Conservation (phyloP, 2,797 vertebrate species). For the Lepidocolaptes lacrymiger region DNA sequence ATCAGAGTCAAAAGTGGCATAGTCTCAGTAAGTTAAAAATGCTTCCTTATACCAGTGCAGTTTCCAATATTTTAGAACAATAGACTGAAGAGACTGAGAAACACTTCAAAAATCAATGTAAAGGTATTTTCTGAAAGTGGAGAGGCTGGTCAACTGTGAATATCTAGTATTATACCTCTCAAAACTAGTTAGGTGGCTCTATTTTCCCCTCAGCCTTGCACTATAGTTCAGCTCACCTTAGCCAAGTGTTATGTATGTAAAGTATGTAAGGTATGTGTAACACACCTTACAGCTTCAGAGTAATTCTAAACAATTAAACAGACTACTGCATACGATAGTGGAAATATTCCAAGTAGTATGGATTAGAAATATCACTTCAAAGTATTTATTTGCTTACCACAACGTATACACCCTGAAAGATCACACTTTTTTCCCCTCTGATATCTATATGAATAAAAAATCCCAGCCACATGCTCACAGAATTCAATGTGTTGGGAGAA, state of each 20-base stretch:
- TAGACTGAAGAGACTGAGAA: neutral
- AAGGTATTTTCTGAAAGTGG: neutral
- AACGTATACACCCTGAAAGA: neutral
- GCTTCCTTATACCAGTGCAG: neutral
- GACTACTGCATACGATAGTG: neutral
- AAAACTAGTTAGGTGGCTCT: neutral
- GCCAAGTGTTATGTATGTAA: neutral
- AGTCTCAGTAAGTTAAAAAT: neutral
- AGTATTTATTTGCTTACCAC: neutral
- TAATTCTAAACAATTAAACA: neutral
- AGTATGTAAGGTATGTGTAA: neutral
- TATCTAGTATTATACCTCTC: neutral
- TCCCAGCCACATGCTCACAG: neutral
- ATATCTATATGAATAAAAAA: neutral
- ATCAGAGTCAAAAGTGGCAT: constrained; percentile 7
- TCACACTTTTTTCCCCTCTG: accelerated
- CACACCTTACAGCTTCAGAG: neutral
- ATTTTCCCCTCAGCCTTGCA: neutral
- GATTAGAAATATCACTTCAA: neutral
- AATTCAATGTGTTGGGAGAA: neutral
- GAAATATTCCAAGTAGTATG: neutral
- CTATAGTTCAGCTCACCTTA: neutral
- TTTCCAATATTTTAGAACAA: neutral
- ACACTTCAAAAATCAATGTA: neutral
- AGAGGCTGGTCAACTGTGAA: neutral